These are phyloP conservation scores for Nothura maculosa DNA, from an alignment of 2,797 vertebrate species.

Conservation along the genomic window DNA sequence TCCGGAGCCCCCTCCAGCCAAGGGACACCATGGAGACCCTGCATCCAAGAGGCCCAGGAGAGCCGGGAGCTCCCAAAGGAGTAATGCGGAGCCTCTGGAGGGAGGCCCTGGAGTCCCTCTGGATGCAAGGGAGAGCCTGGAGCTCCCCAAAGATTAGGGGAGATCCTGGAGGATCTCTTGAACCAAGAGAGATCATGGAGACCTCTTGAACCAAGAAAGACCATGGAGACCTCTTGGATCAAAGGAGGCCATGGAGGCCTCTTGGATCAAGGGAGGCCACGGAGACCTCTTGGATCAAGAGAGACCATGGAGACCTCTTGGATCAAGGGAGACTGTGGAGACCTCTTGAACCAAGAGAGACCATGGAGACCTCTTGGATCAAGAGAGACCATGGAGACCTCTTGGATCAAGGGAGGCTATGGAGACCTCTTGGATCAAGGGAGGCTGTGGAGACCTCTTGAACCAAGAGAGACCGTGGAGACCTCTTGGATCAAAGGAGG, in stretches of 20 bases:
- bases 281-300: not conserved
- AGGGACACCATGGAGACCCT: not conserved
- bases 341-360: not conserved
- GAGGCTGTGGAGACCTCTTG: not conserved
- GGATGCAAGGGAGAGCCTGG: not conserved
- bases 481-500: not conserved
- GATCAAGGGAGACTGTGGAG: not conserved
- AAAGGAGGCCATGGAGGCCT: not conserved
- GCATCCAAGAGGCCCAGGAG: not conserved
- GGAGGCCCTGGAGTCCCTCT: accelerated
- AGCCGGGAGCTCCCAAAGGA: accelerated
- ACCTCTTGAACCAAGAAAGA: not conserved
- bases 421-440: not conserved
- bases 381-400: not conserved
- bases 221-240: not conserved
- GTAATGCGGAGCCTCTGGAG: no score
- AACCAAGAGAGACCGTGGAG: not conserved
- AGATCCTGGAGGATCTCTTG: not conserved
- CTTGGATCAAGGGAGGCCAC: no score
- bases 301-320: not conserved
- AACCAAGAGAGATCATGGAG: not conserved
- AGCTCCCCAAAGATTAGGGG: no score
- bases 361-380: not conserved
- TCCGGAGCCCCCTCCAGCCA: not conserved
- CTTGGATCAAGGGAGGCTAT: not conserved